A percentile compares a stretch with the other conserved stretches of the same genome.
These are phyloP conservation scores for Paedocypris micromegethes DNA, from an alignment of 2,797 vertebrate species.

Conservation along the genomic window DNA sequence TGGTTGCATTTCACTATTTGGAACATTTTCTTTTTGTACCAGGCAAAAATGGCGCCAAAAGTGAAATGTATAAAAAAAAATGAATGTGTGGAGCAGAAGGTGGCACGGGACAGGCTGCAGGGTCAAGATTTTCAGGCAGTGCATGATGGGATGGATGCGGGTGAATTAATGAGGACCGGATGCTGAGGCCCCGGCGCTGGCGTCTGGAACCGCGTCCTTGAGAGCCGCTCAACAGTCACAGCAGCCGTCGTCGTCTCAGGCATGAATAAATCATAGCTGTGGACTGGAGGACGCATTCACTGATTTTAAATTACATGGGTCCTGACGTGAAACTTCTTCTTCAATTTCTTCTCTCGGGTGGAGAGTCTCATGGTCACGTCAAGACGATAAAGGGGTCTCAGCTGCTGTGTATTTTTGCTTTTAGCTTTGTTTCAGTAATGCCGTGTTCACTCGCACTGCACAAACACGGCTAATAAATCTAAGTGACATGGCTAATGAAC, in stretches of 20 bases:
- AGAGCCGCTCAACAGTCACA: slow-evolving; percentile 28
- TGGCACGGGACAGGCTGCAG: too few species aligned
- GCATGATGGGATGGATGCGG: neutral
- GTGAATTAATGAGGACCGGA: slow-evolving; percentile 29
- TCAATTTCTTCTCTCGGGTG: neutral
- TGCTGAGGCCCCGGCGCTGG: neutral
- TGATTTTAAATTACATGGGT: slow-evolving; percentile 38
- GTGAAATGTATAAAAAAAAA: too few species aligned
- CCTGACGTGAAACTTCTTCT: slow-evolving; percentile 25
- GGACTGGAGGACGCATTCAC: slow-evolving; percentile 16
- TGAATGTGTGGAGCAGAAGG: too few species aligned
- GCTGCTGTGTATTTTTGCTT: neutral
- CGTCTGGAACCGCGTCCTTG: slow-evolving; percentile 35
- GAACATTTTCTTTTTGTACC: too few species aligned
- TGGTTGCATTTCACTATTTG: too few species aligned
- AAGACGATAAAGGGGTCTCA: neutral
- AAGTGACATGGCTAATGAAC: too few species aligned
- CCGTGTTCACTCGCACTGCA: neutral
- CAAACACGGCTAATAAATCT: too few species aligned
- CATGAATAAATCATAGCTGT: slow-evolving; percentile 44
- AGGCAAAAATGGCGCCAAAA: too few species aligned
- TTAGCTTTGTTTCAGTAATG: neutral
- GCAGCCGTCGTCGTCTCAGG: slow-evolving; percentile 8
- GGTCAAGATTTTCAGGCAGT: neutral
- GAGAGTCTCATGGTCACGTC: slow-evolving; percentile 10